Base-by-base conservation (phyloP, 2,113 vertebrate species). In the Colossoma macropomum region DNA sequence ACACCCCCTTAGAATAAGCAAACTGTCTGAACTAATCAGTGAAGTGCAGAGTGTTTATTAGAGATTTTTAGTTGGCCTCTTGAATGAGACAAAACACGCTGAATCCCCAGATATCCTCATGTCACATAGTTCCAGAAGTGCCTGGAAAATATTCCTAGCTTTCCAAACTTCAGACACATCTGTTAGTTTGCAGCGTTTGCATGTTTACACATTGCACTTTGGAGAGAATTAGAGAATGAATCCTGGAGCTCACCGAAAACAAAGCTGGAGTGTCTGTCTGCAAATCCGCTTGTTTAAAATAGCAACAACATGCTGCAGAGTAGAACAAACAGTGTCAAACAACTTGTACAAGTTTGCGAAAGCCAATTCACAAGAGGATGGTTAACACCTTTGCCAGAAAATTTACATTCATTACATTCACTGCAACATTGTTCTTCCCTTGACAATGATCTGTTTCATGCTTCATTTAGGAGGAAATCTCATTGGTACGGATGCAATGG, bases 261-360 rank as follows among this genome's bases (percentile, higher is more conserved):
- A 62, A 27, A 27, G 41, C 59, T 25, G 25, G 59, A 62, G 25
- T 27, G n/a, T 27, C 59, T 62, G 25, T 78, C 12, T 66, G 41
- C 62, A 52, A 66, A 78, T 50, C 62, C 59, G 12, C 59, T 27
- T 27, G 59, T 62, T 62, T 12, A 62, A 62, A 62, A 62, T 62
- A 62, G 59, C 59, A 27, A 25, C 23, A 27, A 25, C n/a, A 62
- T 25, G 23, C 25, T 27, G 25, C 15, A 2, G 59, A 62, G 25
- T 27, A 62, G 59, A 62, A 62, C 59, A 62, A 62, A 78, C 59
- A 48, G 16, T 21, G 59, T 30, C 11, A 62, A 62, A 62, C 59
- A 62, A 25, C n/a, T 25, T 62, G 59, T 62, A 62, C 59, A 62
- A 62, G n/a, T 62, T 62, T 62, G 59, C 13, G 59, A 13, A 62